These are phyloP conservation scores for Oncorhynchus tshawytscha DNA, from an alignment of 2,113 vertebrate species.

Conservation along the genomic window DNA sequence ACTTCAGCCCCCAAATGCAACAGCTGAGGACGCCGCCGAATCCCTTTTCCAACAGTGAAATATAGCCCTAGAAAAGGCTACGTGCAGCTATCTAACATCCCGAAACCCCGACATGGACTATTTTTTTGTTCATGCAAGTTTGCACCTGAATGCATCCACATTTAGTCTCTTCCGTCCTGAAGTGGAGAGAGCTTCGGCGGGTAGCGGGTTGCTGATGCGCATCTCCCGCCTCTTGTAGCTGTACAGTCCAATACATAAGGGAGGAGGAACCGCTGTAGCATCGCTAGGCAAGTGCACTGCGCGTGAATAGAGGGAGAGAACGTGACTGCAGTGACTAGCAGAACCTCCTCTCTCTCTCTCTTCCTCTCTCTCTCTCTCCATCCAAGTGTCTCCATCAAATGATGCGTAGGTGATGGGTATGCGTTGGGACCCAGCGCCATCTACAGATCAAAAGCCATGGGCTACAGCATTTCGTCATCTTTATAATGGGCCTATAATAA, in stretches of 20 bases:
- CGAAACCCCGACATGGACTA: constrained; percentile 14
- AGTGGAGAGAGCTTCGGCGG: constrained; percentile 31
- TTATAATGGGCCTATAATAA: neutral
- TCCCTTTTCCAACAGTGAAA: constrained; percentile 26
- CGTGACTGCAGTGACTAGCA: constrained; percentile 11
- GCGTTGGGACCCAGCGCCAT: constrained; percentile 54
- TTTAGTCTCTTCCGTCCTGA: constrained; percentile 8
- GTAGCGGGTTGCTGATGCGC: constrained; percentile 22
- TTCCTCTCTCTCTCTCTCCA: too few species aligned
- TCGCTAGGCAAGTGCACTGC: constrained; percentile 26
- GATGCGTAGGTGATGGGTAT: neutral
- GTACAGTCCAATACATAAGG: constrained; percentile 34
- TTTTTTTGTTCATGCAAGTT: constrained; percentile 29
- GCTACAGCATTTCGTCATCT: neutral
- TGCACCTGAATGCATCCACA: constrained; percentile 19
- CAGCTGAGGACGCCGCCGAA: constrained; percentile 67
- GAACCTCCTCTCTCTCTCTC: neutral
- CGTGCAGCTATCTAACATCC: constrained; percentile 53
- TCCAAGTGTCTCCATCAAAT: constrained; percentile 27
- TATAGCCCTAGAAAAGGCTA: constrained; percentile 21
- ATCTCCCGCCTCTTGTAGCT: constrained; percentile 47
- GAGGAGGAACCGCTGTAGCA: constrained; percentile 36
- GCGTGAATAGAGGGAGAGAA: constrained; percentile 21
- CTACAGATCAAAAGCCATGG: constrained; percentile 32
- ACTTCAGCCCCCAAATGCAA: constrained; percentile 60